Evolutionary conservation across 2,797 vertebrate species (phyloP), one percentile per base, ranked within the genome.

Genomic region (Silurus aristotelis): DNA sequence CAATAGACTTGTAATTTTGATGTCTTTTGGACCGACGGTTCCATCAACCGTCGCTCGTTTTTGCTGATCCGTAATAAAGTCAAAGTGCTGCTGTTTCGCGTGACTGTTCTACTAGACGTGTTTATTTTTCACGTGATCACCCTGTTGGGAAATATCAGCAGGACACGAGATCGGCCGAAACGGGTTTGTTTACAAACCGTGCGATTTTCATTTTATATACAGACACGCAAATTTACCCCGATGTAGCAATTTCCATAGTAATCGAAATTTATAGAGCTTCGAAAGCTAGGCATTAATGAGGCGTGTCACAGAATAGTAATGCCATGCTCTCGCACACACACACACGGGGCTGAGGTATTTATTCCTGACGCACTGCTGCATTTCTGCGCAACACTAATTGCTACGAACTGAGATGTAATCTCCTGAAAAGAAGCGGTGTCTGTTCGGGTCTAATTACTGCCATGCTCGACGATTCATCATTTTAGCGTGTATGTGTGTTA

Each of bases 321-420:
- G 3, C 9, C 61, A 27, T 75, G 46, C 61, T 25, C 15, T 58
- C 61, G 56, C 43, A 76, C 61, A 67, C 60, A 67, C 79, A 75
- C 56, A 55, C n/a, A 72, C n/a, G 43, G 1, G 10, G 15, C 60
- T 63, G n/a, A 63, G 8, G 43, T 48, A 66, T 66, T 80, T 64
- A 64, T 64, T 80, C 48, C 61, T 80, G 61, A 80, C 22, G 8
- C 78, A 64, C 78, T 66, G 48, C 52, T 71, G 80, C 52, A 58
- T 71, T 70, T 67, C 79, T 78, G 43, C 64, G 52, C 80, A 70
- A 25, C 64, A 31, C 31, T 82, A 83, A 83, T 78, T 64, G 85
- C 72, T 78, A 61, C 70, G 76, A 67, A 86, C 66, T n/a, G 71
- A 77, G 66, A 86, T 77, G 72, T 82, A 67, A 75, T 20, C 77